Percentiles rank a stretch among this genome's conserved stretches.
These are phyloP conservation scores for Urocynchramus pylzowi DNA, from an alignment of 2,113 vertebrate species.

Conservation along the genomic window DNA sequence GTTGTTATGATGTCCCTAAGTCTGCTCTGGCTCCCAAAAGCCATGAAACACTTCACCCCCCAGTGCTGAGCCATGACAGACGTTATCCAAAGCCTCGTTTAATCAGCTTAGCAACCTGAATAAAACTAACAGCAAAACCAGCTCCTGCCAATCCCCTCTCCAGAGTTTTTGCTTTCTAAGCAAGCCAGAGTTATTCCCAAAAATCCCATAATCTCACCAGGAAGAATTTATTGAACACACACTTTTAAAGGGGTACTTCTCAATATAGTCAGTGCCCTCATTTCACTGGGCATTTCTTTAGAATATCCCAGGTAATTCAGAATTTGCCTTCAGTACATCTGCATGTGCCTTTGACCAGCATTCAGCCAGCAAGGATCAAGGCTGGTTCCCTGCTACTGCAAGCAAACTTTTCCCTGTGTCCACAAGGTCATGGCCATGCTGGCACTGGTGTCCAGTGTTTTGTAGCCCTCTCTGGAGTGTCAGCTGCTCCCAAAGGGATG, in stretches of 20 bases:
- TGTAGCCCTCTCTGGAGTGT: rapidly evolving
- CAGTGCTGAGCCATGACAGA: slow-evolving; percentile 27
- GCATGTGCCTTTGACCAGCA: rapidly evolving
- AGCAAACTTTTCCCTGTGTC: not conserved
- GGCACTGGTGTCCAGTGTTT: not conserved
- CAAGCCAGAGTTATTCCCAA: not conserved
- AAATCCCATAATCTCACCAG: not conserved
- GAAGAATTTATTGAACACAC: not conserved
- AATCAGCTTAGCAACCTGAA: slow-evolving; percentile 34
- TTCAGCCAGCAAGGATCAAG: not conserved
- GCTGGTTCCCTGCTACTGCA: not conserved
- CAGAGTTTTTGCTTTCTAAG: not conserved
- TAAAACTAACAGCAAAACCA: not conserved
- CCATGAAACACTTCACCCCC: slow-evolving; percentile 30
- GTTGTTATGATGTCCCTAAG: not conserved
- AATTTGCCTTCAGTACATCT: not conserved
- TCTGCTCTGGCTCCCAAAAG: slow-evolving; percentile 9
- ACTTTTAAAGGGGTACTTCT: not conserved
- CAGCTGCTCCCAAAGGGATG: not conserved
- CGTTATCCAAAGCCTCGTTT: not conserved
- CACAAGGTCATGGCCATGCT: rapidly evolving
- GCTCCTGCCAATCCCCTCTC: not conserved
- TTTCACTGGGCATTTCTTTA: not conserved
- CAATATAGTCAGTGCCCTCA: not conserved
- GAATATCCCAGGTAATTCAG: not conserved